Percentiles rank a stretch among this genome's conserved stretches.
Evolutionary conservation across 2,113 vertebrate species (phyloP).

Genomic region (Mystacornis crossleyi): DNA sequence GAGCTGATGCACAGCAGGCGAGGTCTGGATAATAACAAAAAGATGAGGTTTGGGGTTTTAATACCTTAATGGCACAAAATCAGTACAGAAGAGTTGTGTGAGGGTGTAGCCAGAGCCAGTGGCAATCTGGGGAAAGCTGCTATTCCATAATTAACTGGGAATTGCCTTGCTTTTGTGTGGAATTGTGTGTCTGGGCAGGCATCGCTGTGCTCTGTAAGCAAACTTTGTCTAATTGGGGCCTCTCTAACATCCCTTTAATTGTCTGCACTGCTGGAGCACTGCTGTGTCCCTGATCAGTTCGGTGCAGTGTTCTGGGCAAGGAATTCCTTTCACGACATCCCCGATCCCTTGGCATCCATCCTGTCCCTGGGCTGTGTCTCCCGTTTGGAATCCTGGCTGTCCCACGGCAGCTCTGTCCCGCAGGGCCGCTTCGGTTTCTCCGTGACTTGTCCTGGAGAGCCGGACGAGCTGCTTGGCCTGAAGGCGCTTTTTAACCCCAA

Average conservation of each 20-base stretch:
- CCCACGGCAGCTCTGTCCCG: neutral
- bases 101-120: neutral
- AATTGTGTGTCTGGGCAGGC: neutral
- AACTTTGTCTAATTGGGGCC: neutral
- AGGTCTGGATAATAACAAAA: neutral
- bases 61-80: neutral
- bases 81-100: neutral
- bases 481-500: neutral
- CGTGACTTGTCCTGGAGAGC: neutral
- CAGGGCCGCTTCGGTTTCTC: neutral
- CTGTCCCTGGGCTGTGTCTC: neutral
- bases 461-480: neutral
- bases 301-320: neutral
- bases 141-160: neutral
- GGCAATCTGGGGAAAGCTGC: neutral
- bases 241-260: neutral
- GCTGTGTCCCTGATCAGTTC: neutral
- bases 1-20: neutral
- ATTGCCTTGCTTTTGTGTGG: neutral
- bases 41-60: neutral
- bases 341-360: neutral
- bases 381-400: neutral
- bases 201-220: neutral
- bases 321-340: neutral
- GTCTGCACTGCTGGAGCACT: neutral